Base-by-base conservation (phyloP, 2,797 vertebrate species). In the Amblyopsis hoosieri region DNA sequence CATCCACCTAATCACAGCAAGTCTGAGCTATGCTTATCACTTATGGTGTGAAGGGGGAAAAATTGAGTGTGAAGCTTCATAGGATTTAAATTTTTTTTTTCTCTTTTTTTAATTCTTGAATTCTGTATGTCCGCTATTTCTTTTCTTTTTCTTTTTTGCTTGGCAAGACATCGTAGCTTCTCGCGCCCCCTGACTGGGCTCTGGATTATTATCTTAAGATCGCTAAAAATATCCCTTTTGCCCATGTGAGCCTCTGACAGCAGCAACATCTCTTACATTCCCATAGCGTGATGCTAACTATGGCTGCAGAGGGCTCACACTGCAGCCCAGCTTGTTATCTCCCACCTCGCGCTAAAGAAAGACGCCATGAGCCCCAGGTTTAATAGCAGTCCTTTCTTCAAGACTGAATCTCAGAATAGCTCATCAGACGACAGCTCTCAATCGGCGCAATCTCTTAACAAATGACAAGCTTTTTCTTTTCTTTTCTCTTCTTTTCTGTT, bases 141-240 rank as follows among this genome's bases (percentile, higher is more conserved):
- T 80, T 86, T 86, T 71, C 72, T 83, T 86, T 85, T 79, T 86
- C 85, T 71, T 70, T 85, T 85, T 84, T 76, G 71, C 78, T 84
- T 86, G 81, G 80, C 84, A 80, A 79, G 65, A 87, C 81, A 82
- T 82, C 65, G 71, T 82, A 76, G 74, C 72, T 78, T 42, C 71
- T 71, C 60, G 3, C 72, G 12, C 71, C 66, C 62, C 71, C 60
- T 58, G 55, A 84, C 83, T 82, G 79, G 78, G 82, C 83, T 88
- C 72, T 79, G 87, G 90, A 90, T 92, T 91, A 91, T 92, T 91
- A 91, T 87, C 87, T 88, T 92, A 91, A 91, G 88, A 85, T 82
- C 81, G 88, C 89, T 90, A 90, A 91, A 92, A 91, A 91, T 92
- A 91, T 87, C 88, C 58, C 85, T 75, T 88, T 83, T 89, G 90